Evolutionary conservation across 2,797 vertebrate species (phyloP).

Genomic region (Darevskia mixta): DNA sequence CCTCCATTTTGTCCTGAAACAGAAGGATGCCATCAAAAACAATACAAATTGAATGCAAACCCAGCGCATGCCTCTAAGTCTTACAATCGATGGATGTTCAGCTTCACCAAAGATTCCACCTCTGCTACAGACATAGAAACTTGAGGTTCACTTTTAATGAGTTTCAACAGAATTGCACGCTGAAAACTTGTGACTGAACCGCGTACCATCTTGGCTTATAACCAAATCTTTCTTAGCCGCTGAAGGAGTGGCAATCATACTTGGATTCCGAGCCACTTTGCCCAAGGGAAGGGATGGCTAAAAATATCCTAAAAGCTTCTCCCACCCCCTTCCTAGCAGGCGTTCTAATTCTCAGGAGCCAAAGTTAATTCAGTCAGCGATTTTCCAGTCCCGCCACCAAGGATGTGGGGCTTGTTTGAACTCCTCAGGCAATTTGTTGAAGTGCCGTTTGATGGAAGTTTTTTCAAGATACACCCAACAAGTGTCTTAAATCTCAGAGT

Average conservation of each 20-base stretch:
- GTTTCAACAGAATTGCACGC: neutral
- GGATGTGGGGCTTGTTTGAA: neutral
- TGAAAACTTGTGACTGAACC: neutral
- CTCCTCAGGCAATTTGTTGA: neutral
- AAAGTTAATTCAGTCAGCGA: neutral
- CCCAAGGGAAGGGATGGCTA: neutral
- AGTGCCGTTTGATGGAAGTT: neutral
- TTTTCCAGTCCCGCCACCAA: neutral
- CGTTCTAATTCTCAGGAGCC: neutral
- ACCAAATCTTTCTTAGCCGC: neutral
- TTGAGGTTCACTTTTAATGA: neutral
- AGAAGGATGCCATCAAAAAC: too few species aligned
- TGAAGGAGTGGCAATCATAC: too few species aligned
- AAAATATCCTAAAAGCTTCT: constrained; percentile 2
- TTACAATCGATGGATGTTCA: neutral
- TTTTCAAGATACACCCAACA: neutral
- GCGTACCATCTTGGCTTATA: neutral
- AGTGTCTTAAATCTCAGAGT: neutral
- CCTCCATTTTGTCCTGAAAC: too few species aligned
- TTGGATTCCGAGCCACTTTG: neutral
- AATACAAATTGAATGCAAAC: neutral
- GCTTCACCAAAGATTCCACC: neutral
- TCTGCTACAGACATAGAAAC: neutral
- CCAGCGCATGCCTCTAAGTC: neutral
- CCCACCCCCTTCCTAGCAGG: neutral